Conservation (phyloP, 2,113 vertebrate species). For the Centropristis striata region DNA sequence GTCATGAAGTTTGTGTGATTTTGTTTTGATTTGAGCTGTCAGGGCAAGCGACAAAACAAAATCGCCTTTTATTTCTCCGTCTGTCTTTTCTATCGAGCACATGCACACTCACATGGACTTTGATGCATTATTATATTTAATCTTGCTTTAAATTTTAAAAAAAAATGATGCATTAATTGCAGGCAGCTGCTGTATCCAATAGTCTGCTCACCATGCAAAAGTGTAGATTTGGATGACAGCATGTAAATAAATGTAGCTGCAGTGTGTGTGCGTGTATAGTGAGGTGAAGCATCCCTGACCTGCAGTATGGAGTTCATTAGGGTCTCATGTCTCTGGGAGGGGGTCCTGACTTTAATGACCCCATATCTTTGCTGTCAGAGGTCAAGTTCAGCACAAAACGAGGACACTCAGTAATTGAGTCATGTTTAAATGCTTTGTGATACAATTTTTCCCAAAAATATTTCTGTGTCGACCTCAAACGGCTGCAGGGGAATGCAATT, state of each 20-base stretch:
- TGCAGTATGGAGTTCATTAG: slow-evolving; percentile 58
- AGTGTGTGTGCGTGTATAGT: neutral
- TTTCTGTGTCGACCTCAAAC: neutral
- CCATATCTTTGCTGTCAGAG: slow-evolving; percentile 33
- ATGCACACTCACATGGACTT: neutral
- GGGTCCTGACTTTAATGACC: slow-evolving; percentile 37
- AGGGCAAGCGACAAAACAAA: slow-evolving; percentile 67
- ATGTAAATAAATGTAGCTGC: neutral
- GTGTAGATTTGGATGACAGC: neutral
- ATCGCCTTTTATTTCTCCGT: slow-evolving; percentile 38
- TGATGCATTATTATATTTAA: neutral
- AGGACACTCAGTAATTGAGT: neutral
- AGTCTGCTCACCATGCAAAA: neutral
- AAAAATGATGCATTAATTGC: neutral
- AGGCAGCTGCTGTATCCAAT: neutral
- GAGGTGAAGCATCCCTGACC: slow-evolving; percentile 20
- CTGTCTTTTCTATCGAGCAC: slow-evolving; percentile 28
- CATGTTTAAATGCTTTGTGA: neutral
- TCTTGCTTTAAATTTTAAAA: neutral
- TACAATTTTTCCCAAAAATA: neutral
- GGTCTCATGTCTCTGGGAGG: slow-evolving; percentile 49
- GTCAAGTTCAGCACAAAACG: slow-evolving; percentile 51
- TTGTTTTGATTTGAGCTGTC: slow-evolving; percentile 76
- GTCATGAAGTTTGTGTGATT: slow-evolving; percentile 65
- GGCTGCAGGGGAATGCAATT: neutral